phyloP scores from a whole-genome alignment of 2,888 invertebrate species.

The Cosmopolites sordidus region DNA sequence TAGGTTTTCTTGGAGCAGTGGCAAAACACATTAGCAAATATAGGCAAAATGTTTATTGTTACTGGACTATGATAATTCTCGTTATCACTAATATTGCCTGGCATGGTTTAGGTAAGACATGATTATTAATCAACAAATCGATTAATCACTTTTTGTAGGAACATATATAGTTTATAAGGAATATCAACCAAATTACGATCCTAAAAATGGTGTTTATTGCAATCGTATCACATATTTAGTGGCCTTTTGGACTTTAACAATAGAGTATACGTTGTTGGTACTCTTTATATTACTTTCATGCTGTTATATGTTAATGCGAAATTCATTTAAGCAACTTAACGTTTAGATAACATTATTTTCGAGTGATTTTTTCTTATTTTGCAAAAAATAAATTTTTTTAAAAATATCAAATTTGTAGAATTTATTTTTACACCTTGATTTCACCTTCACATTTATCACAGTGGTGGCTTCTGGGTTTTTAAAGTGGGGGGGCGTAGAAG shows the following conservation, averaged over 20 bases:
- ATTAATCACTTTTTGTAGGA: conserved; percentile 30
- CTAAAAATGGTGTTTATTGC: conserved; percentile 32
- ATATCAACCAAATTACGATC: conserved; percentile 40
- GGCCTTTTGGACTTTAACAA: conserved; percentile 43
- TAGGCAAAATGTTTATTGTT: conserved; percentile 29
- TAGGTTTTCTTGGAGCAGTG: conserved; percentile 3
- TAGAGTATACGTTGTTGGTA: conserved; percentile 39
- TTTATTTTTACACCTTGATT: too few relatives aligned
- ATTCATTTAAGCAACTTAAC: conserved; percentile 20
- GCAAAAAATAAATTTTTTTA: too few relatives aligned
- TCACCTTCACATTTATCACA: too few relatives aligned
- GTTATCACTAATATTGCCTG: conserved; percentile 34
- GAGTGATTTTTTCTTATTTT: too few relatives aligned
- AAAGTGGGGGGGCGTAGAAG: too few relatives aligned
- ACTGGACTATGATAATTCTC: conserved; percentile 32
- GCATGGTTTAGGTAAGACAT: conserved; percentile 36
- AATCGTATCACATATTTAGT: conserved; percentile 40
- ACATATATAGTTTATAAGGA: conserved; percentile 40
- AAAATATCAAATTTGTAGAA: too few relatives aligned
- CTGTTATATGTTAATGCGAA: conserved; percentile 43
- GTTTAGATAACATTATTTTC: too few relatives aligned
- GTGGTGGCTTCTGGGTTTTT: too few relatives aligned
- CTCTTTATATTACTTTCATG: conserved; percentile 39
- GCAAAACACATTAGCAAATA: conserved; percentile 29
- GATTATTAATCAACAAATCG: too few relatives aligned